Percentiles rank a stretch among this genome's conserved stretches.
Conservation (phyloP, 53 echinoderm and acorn worm genomes). For the Apostichopus leukothele region DNA sequence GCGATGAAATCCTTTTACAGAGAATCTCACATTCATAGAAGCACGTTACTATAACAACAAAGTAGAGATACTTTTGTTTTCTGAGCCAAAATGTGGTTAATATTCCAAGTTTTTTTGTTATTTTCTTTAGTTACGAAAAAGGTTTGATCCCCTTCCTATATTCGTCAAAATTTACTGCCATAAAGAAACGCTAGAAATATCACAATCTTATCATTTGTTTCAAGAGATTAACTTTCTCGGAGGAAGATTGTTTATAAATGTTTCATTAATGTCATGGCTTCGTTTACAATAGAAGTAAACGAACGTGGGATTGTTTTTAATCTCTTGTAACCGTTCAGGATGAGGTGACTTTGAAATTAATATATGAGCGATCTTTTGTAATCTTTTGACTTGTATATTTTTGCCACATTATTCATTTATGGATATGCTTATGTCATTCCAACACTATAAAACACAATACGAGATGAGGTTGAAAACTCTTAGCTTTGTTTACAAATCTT, state of each 20-base stretch:
- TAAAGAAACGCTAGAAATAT: neutral
- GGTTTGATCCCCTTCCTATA: neutral
- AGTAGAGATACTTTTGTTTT: too few relatives aligned
- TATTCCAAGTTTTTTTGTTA: too few relatives aligned
- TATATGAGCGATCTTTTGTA: neutral
- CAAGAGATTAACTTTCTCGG: neutral
- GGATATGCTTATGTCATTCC: neutral
- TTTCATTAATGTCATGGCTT: conserved; percentile 6
- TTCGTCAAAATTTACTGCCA: neutral
- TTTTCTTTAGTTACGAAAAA: too few relatives aligned
- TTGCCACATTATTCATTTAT: neutral
- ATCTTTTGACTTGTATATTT: neutral
- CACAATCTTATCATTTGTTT: neutral
- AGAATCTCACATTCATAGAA: too few relatives aligned
- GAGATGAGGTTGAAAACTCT: neutral
- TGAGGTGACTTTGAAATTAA: neutral
- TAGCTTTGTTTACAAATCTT: conserved; percentile 16
- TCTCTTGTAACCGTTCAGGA: neutral
- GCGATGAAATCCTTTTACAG: too few relatives aligned
- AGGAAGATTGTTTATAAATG: conserved; percentile 2
- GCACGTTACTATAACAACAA: too few relatives aligned
- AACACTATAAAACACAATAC: neutral
- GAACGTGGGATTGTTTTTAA: neutral
- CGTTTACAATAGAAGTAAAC: neutral
- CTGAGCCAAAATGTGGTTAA: too few relatives aligned